Evolutionary conservation across 2,888 invertebrate species (phyloP).

Genomic region (Plagiodera versicolora): DNA sequence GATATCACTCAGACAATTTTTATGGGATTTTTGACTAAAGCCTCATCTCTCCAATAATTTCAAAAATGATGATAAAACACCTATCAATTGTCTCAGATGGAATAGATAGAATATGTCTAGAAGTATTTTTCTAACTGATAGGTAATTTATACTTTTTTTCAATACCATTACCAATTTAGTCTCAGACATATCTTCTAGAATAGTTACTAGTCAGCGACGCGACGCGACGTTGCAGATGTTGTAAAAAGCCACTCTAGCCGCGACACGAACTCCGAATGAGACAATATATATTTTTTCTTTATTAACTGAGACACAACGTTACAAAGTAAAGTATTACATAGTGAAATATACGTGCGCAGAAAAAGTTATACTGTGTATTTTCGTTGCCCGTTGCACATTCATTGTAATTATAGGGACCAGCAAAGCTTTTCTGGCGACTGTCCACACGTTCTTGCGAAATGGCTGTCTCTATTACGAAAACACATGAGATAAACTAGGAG

Average conservation of each 20-base stretch:
- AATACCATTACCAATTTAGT: no score
- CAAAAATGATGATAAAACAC: no score
- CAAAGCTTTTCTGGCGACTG: conserved; percentile 51
- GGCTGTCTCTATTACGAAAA: conserved; percentile 50
- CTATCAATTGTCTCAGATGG: no score
- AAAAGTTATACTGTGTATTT: conserved; percentile 35
- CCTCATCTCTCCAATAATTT: no score
- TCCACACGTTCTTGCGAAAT: conserved; percentile 51
- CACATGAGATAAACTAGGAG: conserved; percentile 50
- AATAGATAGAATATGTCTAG: no score
- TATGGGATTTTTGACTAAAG: no score
- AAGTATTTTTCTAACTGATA: no score
- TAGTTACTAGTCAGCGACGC: background rate
- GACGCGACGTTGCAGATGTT: background rate
- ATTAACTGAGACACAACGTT: conserved; percentile 27
- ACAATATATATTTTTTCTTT: conserved; percentile 18
- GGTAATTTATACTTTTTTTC: no score
- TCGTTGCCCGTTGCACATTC: conserved; percentile 44
- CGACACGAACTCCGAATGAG: background rate
- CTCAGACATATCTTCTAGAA: background rate
- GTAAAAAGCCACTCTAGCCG: background rate
- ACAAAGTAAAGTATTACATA: conserved; percentile 32
- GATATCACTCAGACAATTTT: no score
- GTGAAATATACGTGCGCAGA: conserved; percentile 34
- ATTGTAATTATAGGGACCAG: conserved; percentile 48